These are phyloP conservation scores for Ctenicera cuprea DNA, from an alignment of 2,888 invertebrate species.

Conservation along the genomic window DNA sequence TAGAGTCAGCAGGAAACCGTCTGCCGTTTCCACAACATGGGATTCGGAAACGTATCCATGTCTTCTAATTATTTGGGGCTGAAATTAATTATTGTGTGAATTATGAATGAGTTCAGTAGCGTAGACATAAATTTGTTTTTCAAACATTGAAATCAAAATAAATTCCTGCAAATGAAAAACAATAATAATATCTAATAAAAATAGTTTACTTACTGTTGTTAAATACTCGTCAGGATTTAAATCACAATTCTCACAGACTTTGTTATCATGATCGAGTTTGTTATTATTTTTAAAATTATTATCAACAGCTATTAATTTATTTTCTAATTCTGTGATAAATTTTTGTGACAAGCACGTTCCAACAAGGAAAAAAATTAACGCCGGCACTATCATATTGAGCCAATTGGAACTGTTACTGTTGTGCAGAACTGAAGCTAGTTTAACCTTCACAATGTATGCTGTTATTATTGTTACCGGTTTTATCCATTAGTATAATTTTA, in stretches of 20 bases:
- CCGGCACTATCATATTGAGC: not conserved
- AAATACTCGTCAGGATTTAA: constrained; percentile 62
- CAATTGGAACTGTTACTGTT: too few species aligned
- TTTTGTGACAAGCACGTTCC: not conserved
- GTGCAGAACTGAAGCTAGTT: not conserved
- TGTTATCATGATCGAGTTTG: not conserved
- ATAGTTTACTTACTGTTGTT: constrained; percentile 61
- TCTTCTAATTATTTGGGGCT: constrained; percentile 72
- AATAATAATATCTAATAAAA: too few species aligned
- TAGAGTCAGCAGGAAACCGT: constrained; percentile 88
- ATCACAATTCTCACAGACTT: not conserved
- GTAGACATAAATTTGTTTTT: too few species aligned
- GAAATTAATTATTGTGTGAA: not conserved
- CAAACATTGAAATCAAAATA: too few species aligned
- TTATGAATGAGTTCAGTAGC: too few species aligned
- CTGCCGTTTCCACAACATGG: constrained; percentile 83
- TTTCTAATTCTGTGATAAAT: not conserved
- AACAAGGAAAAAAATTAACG: not conserved
- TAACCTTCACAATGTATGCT: not conserved
- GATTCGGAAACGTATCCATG: constrained; percentile 83
- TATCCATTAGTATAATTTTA: not conserved
- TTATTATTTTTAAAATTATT: not conserved
- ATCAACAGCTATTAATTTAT: not conserved
- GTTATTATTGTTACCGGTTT: not conserved
- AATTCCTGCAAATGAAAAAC: too few species aligned